Conservation (phyloP, 2,113 vertebrate species). For the Aphyosemion australe region DNA sequence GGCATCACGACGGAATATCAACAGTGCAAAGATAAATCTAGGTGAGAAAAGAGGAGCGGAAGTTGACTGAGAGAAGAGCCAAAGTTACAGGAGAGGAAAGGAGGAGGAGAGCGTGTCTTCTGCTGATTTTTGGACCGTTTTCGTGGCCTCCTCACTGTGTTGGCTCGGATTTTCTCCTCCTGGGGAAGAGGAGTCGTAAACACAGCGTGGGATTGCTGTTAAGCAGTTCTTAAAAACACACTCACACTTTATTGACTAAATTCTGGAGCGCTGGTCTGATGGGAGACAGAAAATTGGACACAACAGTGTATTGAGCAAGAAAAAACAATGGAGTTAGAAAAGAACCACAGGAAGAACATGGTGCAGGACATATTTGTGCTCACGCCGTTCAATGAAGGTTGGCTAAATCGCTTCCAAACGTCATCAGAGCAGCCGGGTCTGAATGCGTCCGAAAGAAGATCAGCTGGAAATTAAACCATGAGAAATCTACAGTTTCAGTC, state of each 20-base stretch:
- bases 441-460: background rate
- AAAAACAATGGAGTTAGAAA: too few relatives aligned
- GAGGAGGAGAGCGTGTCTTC: background rate
- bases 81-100: background rate
- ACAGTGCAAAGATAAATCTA: background rate
- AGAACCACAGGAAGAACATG: too few relatives aligned
- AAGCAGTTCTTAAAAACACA: slow-evolving; percentile 68
- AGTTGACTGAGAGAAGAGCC: background rate
- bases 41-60: background rate
- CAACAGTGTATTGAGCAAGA: slow-evolving; percentile 1
- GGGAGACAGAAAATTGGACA: slow-evolving; percentile 27
- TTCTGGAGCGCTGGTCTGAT: slow-evolving; percentile 37
- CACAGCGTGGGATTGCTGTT: slow-evolving; percentile 59
- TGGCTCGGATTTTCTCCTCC: slow-evolving; percentile 43
- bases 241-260: slow-evolving; percentile 60
- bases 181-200: slow-evolving; percentile 60
- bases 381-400: background rate
- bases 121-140: slow-evolving; percentile 29
- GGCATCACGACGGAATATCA: background rate
- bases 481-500: too few relatives aligned
- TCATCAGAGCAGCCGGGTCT: background rate
- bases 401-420: background rate
- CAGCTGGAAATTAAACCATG: too few relatives aligned
- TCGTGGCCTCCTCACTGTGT: slow-evolving; percentile 27
- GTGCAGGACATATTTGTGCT: background rate